A percentile compares a stretch with the other conserved stretches of the same genome.
Evolutionary conservation across 1,140 invertebrate genomes (phyloP).

Genomic region (Drosophila auraria): DNA sequence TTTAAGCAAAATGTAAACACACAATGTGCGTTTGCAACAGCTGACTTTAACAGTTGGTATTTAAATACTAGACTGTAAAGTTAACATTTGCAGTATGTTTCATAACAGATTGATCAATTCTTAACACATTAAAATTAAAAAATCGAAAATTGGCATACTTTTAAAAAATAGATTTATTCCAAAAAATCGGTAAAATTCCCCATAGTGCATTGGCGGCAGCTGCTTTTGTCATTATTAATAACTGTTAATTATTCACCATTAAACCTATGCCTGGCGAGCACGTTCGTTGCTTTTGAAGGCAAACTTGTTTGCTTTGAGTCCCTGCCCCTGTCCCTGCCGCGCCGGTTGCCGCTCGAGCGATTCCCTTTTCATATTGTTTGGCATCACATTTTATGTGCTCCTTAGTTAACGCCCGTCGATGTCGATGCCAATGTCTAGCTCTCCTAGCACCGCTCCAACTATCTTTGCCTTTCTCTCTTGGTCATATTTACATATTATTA

Average conservation of each 20-base stretch:
- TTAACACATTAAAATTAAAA: no score
- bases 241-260: conserved; percentile 84
- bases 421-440: conserved; percentile 10
- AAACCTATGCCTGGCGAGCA: conserved; percentile 66
- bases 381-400: conserved; percentile 75
- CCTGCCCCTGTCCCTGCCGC: not conserved
- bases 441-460: conserved; percentile 7
- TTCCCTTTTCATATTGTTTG: conserved; percentile 76
- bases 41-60: no score
- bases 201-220: conserved; percentile 66
- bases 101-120: no score
- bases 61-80: no score
- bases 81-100: no score
- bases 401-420: conserved; percentile 70
- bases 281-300: conserved; percentile 33
- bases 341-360: conserved; percentile 51
- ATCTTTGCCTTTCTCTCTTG: conserved; percentile 40
- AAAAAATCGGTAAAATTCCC: no score
- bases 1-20: no score
- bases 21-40: no score
- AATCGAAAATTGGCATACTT: no score
- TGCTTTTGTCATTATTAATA: conserved; percentile 84
- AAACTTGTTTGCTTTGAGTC: conserved; percentile 22
- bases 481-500: conserved; percentile 82
- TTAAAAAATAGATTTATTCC: no score